Base-by-base conservation (phyloP, 2,888 invertebrate species). In the Dryococelus australis region DNA sequence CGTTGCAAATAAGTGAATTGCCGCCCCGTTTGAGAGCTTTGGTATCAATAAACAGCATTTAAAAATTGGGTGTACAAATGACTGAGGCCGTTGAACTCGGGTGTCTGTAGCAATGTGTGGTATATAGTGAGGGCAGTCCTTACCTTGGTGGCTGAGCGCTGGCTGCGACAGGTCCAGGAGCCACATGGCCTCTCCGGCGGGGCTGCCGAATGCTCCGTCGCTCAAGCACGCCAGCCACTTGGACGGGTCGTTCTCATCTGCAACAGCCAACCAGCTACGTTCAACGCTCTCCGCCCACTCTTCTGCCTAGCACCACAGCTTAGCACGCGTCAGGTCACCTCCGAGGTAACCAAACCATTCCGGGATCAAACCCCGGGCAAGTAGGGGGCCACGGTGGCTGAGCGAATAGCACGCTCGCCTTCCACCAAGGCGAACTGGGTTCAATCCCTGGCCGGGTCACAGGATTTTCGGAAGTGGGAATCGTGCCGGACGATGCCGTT, bases 141-240 rank as follows among this genome's bases (percentile, higher is more conserved):
- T 92, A 94, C 95, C 94, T 94, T 94, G 94, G 92, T 94, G 94
- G 91, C 94, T 94, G 91, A 94, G 93, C 92, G 94, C 93, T 91
- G 95, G 95, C 92, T 95, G 94, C 26, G 91, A 90, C 35, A 91
- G 89, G 92, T 95, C 95, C 92, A 95, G 93, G 91, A 95, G 94
- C 95, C 95, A 95, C 95, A 95, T 95, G 92, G 94, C 94, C 93
- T 94, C 94, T 92, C 94, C 94, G 43, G 89, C 88, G 51, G 88
- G 86, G 78, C 88, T 87, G 24, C 91, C 90, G 85, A 91, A 87
- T 9, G 53, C 65, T 80, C 90, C 90, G 86, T 90, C 90, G 85
- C 89, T 89, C 88, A 90, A 90, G 89, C 92, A 92, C 35, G 91
- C 92, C 89, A 93, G 90, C 89, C 92, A 92, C 90, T 93, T 92